Evolutionary conservation across 2,797 vertebrate species (phyloP).

Genomic region (Limosa lapponica): DNA sequence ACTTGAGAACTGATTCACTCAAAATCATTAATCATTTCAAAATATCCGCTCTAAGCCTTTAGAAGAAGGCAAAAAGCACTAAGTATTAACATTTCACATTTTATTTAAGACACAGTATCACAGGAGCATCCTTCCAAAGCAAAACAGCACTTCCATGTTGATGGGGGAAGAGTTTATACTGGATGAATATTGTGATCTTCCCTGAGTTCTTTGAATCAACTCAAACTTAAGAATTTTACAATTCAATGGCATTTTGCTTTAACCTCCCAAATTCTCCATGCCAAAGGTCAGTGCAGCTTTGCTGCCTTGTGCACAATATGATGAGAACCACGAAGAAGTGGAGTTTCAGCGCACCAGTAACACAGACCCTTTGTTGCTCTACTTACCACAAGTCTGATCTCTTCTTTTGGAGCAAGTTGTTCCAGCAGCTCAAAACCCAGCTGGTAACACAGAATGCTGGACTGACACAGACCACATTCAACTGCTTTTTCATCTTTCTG

Average conservation of each 20-base stretch:
- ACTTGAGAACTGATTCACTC: neutral
- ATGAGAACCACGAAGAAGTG: neutral
- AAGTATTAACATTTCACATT: neutral
- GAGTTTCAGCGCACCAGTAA: neutral
- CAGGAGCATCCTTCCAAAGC: neutral
- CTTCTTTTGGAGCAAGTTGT: constrained; percentile 93
- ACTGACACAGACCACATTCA: constrained; percentile 96
- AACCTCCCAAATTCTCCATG: neutral
- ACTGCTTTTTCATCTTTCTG: constrained; percentile 95
- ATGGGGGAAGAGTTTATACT: neutral
- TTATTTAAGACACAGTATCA: neutral
- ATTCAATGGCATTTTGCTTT: neutral
- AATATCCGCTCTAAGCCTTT: neutral
- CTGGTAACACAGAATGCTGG: constrained; percentile 98
- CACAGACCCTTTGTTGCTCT: neutral
- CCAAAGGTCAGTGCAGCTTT: neutral
- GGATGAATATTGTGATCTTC: neutral
- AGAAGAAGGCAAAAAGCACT: neutral
- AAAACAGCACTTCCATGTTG: neutral
- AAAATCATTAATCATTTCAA: neutral
- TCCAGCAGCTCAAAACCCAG: constrained; percentile 95
- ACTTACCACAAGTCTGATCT: constrained; percentile 96
- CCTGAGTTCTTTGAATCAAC: neutral
- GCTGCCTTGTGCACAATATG: neutral
- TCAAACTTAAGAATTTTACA: neutral